A percentile compares a stretch with the other conserved stretches of the same genome.
These are phyloP conservation scores for Hippopotamyrus pictus DNA, from an alignment of 2,797 vertebrate species.

Conservation along the genomic window DNA sequence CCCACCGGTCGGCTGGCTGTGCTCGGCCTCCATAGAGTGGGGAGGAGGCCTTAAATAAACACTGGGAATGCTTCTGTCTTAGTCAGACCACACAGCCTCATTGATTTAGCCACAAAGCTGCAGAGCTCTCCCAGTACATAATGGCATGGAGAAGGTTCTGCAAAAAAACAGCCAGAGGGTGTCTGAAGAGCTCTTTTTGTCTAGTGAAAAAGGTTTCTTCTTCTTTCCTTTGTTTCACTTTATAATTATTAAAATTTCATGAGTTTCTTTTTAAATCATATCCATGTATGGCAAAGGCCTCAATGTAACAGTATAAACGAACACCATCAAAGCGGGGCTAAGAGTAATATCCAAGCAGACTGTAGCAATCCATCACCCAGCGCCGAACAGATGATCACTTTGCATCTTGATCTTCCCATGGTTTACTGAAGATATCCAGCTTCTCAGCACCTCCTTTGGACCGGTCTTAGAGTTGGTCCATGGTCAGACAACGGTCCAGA, in stretches of 20 bases:
- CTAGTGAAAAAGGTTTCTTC: background rate
- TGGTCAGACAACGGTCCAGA: background rate
- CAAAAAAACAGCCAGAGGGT: background rate
- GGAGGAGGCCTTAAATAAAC: slow-evolving; percentile 62
- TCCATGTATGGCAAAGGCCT: slow-evolving; percentile 47
- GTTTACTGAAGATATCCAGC: slow-evolving; percentile 22
- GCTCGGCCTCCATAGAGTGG: slow-evolving; percentile 72
- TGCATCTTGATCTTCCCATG: slow-evolving; percentile 22
- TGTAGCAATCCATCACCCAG: slow-evolving; percentile 47
- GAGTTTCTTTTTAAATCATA: background rate
- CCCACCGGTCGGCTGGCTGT: slow-evolving; percentile 61
- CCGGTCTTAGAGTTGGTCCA: slow-evolving; percentile 1
- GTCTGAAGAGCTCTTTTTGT: background rate
- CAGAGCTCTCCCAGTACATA: slow-evolving; percentile 49
- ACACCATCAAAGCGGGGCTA: slow-evolving; percentile 57
- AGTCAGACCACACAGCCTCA: slow-evolving; percentile 48
- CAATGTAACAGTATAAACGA: slow-evolving; percentile 51
- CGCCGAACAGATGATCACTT: slow-evolving; percentile 40
- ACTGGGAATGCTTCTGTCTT: slow-evolving; percentile 53
- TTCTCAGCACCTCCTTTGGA: slow-evolving; percentile 14
- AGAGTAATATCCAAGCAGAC: slow-evolving; percentile 48
- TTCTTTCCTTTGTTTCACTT: slow-evolving; percentile 3
- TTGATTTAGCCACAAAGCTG: slow-evolving; percentile 59
- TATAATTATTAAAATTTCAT: background rate
- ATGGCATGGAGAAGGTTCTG: slow-evolving; percentile 28